phyloP scores from a whole-genome alignment of 2,888 invertebrate genomes.

The Choreutis nemorana region DNA sequence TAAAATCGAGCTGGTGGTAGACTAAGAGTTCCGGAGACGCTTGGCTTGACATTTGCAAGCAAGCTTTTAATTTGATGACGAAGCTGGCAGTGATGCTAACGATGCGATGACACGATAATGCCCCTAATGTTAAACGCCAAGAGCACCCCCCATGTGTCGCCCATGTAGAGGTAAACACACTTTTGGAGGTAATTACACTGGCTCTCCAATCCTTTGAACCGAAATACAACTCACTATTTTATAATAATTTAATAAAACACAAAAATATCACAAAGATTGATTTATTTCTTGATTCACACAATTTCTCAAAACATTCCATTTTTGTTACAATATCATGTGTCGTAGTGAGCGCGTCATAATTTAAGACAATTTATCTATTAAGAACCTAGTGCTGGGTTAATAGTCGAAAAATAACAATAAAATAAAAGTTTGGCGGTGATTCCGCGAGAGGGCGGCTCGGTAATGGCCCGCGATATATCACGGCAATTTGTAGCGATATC shows the following conservation, averaged over 20 bases:
- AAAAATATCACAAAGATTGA: no score
- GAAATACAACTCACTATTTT: conserved; percentile 1
- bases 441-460: conserved; percentile 16
- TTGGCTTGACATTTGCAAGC: conserved; percentile 24
- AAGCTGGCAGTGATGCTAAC: conserved; percentile 13
- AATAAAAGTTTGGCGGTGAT: conserved; percentile 11
- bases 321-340: neutral
- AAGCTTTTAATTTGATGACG: conserved; percentile 13
- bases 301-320: conserved; percentile 1
- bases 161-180: conserved; percentile 2
- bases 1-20: conserved; percentile 57
- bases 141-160: no score
- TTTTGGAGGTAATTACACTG: conserved; percentile 1
- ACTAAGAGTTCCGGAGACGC: conserved; percentile 21
- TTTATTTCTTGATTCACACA: conserved; percentile 4
- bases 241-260: no score
- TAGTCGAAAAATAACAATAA: conserved; percentile 5
- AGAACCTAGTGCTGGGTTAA: conserved; percentile 1
- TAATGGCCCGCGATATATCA: conserved; percentile 47
- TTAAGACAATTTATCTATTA: neutral
- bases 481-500: conserved; percentile 61
- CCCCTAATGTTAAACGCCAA: no score
- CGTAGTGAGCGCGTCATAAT: neutral
- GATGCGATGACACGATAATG: no score
- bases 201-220: conserved; percentile 6